Evolutionary conservation across 2,888 invertebrate genomes (phyloP).

Genomic region (Terebella lapidaria): DNA sequence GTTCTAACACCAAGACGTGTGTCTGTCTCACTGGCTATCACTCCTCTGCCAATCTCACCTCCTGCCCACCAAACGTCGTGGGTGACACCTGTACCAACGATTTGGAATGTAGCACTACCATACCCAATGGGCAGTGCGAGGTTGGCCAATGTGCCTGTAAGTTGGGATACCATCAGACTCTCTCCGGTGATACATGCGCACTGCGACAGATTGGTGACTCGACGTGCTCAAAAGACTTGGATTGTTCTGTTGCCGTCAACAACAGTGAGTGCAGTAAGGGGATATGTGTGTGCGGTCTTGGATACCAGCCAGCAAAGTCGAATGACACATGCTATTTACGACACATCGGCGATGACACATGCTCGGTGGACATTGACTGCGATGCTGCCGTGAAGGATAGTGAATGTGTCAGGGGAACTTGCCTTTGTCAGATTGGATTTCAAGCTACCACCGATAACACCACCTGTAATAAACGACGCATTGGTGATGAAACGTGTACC

Average conservation of each 20-base stretch:
- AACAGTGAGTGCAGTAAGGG: background rate
- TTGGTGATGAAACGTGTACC: slow-evolving; percentile 15
- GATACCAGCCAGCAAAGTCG: slow-evolving; percentile 3
- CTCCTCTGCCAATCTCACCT: background rate
- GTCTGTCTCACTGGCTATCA: background rate
- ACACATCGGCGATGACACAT: slow-evolving; percentile 12
- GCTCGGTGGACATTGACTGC: slow-evolving; percentile 14
- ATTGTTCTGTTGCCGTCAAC: slow-evolving; percentile 23
- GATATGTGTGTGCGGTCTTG: slow-evolving; percentile 9
- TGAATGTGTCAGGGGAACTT: slow-evolving; percentile 1
- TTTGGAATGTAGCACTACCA: background rate
- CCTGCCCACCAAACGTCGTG: background rate
- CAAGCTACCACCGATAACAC: slow-evolving; percentile 1
- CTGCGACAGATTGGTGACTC: slow-evolving; percentile 21
- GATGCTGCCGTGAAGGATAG: slow-evolving; percentile 2
- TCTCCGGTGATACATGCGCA: background rate
- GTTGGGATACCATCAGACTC: slow-evolving; percentile 8
- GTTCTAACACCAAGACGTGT: background rate
- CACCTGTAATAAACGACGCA: slow-evolving; percentile 14
- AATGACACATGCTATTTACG: background rate
- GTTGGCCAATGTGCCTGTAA: slow-evolving; percentile 12
- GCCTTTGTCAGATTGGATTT: slow-evolving; percentile 18
- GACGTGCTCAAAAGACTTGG: slow-evolving; percentile 23
- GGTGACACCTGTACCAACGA: background rate
- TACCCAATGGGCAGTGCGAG: background rate